Base-by-base conservation (phyloP, 2,113 vertebrate genomes). In the Nothoprocta perdicaria region DNA sequence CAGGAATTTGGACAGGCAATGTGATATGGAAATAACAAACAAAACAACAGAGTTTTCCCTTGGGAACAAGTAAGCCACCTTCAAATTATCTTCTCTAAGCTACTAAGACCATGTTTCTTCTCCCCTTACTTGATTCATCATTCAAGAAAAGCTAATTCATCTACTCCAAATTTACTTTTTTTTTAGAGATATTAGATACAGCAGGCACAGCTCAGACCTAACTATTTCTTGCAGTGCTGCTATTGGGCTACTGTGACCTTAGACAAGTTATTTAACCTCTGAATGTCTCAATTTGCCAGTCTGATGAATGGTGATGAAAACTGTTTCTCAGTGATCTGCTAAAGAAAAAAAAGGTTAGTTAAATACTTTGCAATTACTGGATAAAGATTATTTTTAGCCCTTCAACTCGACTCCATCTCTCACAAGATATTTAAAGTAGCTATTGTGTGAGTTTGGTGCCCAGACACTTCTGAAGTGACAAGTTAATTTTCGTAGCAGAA, bases 61-160 rank as follows among this genome's bases (percentile, higher is more conserved):
- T 52, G 18, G 38, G 82, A 92, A 74, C 11, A 80, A 9, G 31
- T 60, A 85, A 88, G 23, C 45, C 27, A 57, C 24, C 61, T 48
- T 8, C 10, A 68, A 77, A 10, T 35, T 80, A n/a, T 41, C 23
- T 53, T 68, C 12, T 46, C 16, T 40, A 40, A 65, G 72, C 31
- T 80, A 55, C 58, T 50, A 48, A 46, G 67, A 35, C 12, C 55
- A 40, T 11, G 3, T 19, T 84, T 57, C 55, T 93, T 67, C 75
- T 86, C 31, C 63, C 72, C 75, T 89, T 61, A 41, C 48, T 43
- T 40, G 46, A 71, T 74, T 86, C 76, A 81, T 92, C 89, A 91
- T 88, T 95, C 95, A 94, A 84, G 94, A 88, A n/a, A 86, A 95
- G 76, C 82, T 93, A 89, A 95, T 94, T 91, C 89, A 93, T 33